Base-by-base conservation (phyloP, 2,888 invertebrate genomes). In the Arctia plantaginis region DNA sequence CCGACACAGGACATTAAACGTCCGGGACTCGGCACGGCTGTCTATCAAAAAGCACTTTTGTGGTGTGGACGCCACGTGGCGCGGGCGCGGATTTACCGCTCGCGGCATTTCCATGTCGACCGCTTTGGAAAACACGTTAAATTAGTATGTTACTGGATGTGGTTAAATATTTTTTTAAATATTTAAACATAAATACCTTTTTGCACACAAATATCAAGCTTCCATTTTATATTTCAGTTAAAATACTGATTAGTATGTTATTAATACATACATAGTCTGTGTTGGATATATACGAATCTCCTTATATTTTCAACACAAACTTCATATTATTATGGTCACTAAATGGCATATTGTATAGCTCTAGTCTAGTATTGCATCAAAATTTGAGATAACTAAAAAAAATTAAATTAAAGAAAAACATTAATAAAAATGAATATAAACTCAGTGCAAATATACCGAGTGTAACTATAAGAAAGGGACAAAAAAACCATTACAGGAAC, bases 11-110 rank as follows among this genome's bases (percentile, higher is more conserved):
- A 84, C 89, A 89, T 91, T 89, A 89, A 91, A 87, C 89, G 89
- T 86, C 87, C 86, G 87, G 87, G 84, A 84, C 86, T 83, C 85
- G 84, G 89, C 90, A 79, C 90, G 89, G 88, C 91, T 93, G 93
- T 93, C 93, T 92, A 93, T 94, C 93, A 93, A 92, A 93, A 91
- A 90, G 92, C 92, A 93, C 91, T 93, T 92, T 89, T 93, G 94
- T 85, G 94, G 94, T 89, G 77, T 82, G 87, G 85, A 87, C 89
- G 89, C 92, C 92, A 90, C 93, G 93, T 89, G 90, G 86, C 85
- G 87, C 85, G 81, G 59, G 90, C 87, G 88, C 85, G 89, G 93
- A 93, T 93, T 93, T 90, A 92, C 92, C 91, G 91, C 92, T 86
- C 87, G 90, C 90, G 91, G 93, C 90, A 90, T 90, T 92, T 91